phyloP scores from a whole-genome alignment of 2,797 vertebrate genomes.

The Antennarius maculatus region DNA sequence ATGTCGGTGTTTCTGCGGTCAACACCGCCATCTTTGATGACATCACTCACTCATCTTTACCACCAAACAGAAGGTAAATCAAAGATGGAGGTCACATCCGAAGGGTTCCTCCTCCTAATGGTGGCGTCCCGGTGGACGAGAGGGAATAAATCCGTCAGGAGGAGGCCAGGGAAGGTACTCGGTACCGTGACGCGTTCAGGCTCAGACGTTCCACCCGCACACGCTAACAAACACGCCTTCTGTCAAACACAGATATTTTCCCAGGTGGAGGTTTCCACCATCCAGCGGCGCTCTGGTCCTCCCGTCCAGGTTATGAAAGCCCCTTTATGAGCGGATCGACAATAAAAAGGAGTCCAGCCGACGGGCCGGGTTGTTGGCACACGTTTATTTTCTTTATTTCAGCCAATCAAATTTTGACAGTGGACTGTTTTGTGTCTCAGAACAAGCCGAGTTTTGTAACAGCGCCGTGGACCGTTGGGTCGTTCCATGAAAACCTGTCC shows the following conservation, averaged over 20 bases:
- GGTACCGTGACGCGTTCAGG: neutral
- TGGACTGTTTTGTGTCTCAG: constrained; percentile 29
- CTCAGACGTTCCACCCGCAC: constrained; percentile 44
- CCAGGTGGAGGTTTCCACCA: constrained; percentile 40
- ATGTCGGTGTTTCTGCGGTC: constrained; percentile 3
- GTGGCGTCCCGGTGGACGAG: constrained; percentile 32
- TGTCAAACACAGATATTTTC: constrained; percentile 8
- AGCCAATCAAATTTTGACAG: constrained; percentile 6
- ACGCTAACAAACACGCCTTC: constrained; percentile 30
- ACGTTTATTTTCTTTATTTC: constrained; percentile 54
- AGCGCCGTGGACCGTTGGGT: neutral
- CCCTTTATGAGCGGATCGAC: constrained; percentile 14
- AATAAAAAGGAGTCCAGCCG: neutral
- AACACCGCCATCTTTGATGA: constrained; percentile 1
- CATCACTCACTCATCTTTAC: constrained; percentile 31
- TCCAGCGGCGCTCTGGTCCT: neutral
- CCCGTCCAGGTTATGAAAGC: constrained; percentile 26
- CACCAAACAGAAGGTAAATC: constrained; percentile 30
- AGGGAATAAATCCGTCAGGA: constrained; percentile 33
- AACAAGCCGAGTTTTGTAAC: constrained; percentile 8
- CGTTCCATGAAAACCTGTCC: too few species aligned
- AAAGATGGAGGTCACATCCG: constrained; percentile 25
- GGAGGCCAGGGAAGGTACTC: neutral
- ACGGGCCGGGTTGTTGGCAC: constrained; percentile 27
- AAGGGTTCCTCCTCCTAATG: constrained; percentile 32